phyloP scores from a whole-genome alignment of 2,888 invertebrate genomes.

The Chalcis sispes region DNA sequence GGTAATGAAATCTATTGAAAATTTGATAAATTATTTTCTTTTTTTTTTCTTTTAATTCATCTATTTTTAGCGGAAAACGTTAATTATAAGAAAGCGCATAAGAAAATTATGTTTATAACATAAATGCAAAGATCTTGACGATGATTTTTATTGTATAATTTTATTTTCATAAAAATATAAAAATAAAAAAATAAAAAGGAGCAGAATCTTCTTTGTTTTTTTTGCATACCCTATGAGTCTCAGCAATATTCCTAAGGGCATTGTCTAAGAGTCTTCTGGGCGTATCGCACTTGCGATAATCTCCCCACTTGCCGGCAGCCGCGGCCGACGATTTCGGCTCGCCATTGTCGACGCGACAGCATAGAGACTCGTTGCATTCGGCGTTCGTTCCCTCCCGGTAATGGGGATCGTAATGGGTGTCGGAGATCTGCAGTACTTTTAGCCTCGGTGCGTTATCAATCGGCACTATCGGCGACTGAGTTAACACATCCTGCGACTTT shows the following conservation, averaged over 20 bases:
- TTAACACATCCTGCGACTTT: background rate
- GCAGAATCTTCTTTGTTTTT: background rate
- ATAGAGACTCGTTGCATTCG: conserved; percentile 46
- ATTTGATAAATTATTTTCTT: too few species aligned
- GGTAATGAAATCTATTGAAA: too few species aligned
- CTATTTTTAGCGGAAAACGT: too few species aligned
- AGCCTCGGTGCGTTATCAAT: background rate
- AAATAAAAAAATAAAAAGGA: too few species aligned
- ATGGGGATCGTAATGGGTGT: conserved; percentile 52
- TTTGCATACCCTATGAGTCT: conserved; percentile 46
- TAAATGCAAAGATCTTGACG: too few species aligned
- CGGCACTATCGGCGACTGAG: background rate
- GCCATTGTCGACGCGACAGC: conserved; percentile 45
- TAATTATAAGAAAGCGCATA: too few species aligned
- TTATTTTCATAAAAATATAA: background rate
- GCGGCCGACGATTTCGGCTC: background rate
- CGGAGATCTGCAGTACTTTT: conserved; percentile 53
- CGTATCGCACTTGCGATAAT: conserved; percentile 53
- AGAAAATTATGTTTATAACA: too few species aligned
- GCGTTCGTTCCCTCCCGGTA: conserved; percentile 43
- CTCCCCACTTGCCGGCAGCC: conserved; percentile 54
- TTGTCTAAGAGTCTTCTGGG: conserved; percentile 38
- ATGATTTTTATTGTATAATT: too few species aligned
- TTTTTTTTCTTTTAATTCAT: too few species aligned
- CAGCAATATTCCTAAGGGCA: conserved; percentile 42